phyloP scores from a whole-genome alignment of 2,888 invertebrate genomes.

The Megaustenia siamemsis region DNA sequence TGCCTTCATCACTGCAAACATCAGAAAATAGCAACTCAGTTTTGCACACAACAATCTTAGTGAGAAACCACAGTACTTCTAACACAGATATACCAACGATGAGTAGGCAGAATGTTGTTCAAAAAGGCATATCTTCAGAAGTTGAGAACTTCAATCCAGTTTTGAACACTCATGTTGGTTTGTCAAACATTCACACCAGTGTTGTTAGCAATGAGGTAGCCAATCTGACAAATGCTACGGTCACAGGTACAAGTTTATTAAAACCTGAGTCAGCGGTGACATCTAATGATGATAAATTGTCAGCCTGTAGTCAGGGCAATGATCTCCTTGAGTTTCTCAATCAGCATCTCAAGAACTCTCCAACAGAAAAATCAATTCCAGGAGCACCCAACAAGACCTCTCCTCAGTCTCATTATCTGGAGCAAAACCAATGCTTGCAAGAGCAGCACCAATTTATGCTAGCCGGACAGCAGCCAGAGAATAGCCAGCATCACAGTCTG shows the following conservation, averaged over 20 bases:
- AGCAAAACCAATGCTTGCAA: conserved; percentile 19
- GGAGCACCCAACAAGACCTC: not conserved
- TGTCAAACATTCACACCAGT: not conserved
- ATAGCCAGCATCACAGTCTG: not conserved
- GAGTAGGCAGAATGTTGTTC: not conserved
- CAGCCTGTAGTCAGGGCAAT: conserved; percentile 40
- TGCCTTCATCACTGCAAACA: conserved; percentile 16
- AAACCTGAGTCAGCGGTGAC: not conserved
- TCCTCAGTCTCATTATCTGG: not conserved
- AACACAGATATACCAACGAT: not conserved
- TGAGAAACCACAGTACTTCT: conserved; percentile 9
- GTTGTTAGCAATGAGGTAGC: not conserved
- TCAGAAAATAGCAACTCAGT: conserved; percentile 39
- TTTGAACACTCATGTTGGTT: not conserved
- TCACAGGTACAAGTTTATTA: not conserved
- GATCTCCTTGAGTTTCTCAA: conserved; percentile 47
- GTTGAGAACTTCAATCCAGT: conserved; percentile 7
- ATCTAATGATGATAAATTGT: conserved; percentile 37
- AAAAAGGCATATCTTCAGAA: not conserved
- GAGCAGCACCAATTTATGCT: conserved; percentile 23
- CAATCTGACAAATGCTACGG: not conserved
- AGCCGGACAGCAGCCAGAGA: not conserved
- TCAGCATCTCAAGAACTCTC: conserved; percentile 44
- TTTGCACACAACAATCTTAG: conserved; percentile 42
- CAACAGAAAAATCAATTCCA: not conserved